phyloP scores from a whole-genome alignment of 2,113 vertebrate genomes.

The Paradoxurus hermaphroditus region DNA sequence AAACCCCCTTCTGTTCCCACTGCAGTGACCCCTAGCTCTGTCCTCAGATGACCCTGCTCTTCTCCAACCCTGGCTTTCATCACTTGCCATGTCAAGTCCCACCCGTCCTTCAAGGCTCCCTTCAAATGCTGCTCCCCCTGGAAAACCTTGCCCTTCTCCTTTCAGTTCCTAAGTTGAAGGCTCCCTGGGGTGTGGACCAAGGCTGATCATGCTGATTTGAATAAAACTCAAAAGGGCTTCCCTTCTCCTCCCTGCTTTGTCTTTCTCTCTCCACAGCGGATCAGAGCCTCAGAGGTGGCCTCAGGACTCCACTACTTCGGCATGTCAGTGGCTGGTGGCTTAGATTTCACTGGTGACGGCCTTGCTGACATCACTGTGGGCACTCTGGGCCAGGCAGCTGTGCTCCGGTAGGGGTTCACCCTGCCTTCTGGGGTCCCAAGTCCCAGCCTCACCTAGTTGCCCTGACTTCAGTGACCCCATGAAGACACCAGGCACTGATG shows the following conservation, averaged over 20 bases:
- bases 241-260: background rate
- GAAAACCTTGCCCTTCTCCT: background rate
- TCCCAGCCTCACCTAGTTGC: background rate
- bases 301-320: slow-evolving; percentile 78
- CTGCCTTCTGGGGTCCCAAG: background rate
- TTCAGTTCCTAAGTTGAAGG: background rate
- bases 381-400: slow-evolving; percentile 45
- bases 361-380: slow-evolving; percentile 70
- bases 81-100: background rate
- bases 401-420: slow-evolving; percentile 76
- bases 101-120: background rate
- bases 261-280: slow-evolving; percentile 44
- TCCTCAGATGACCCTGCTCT: background rate
- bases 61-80: background rate
- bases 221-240: background rate
- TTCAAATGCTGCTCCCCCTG: background rate
- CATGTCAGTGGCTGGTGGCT: slow-evolving; percentile 67
- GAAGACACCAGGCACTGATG: background rate
- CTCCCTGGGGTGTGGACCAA: background rate
- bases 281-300: slow-evolving; percentile 60
- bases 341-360: slow-evolving; percentile 70
- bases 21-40: background rate
- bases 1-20: background rate
- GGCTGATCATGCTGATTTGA: background rate
- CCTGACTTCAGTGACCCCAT: background rate